Conservation (phyloP, 2,888 invertebrate genomes). For the Pollenia angustigena region DNA sequence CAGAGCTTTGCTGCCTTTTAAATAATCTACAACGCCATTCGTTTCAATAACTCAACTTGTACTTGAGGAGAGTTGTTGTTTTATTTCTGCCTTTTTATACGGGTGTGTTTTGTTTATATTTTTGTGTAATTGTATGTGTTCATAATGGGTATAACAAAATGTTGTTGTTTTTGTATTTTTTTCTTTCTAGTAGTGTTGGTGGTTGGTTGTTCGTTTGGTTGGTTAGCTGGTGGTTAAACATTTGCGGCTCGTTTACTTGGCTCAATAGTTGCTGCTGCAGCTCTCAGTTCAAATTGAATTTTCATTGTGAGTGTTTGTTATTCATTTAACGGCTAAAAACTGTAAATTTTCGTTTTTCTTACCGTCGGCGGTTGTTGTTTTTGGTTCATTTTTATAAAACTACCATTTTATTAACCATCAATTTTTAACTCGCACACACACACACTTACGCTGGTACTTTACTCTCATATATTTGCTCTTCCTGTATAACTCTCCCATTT, state of each 20-base stretch:
- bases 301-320: slow-evolving; percentile 80
- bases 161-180: slow-evolving; percentile 11
- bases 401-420: slow-evolving; percentile 56
- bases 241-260: slow-evolving; percentile 79
- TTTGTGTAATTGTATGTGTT: slow-evolving; percentile 1
- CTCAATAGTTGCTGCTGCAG: slow-evolving; percentile 77
- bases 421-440: slow-evolving; percentile 55
- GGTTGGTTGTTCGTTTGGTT: slow-evolving; percentile 69
- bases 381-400: slow-evolving; percentile 22
- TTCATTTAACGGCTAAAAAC: slow-evolving; percentile 71
- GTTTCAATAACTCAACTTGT: slow-evolving; percentile 72
- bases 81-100: slow-evolving; percentile 41
- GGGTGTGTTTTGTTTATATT: slow-evolving; percentile 65
- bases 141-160: slow-evolving; percentile 4
- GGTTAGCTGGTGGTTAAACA: slow-evolving; percentile 67
- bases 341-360: slow-evolving; percentile 68
- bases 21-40: slow-evolving; percentile 72
- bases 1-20: slow-evolving; percentile 70
- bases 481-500: slow-evolving; percentile 14
- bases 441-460: background rate
- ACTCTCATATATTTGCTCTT: slow-evolving; percentile 26
- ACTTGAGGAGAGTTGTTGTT: slow-evolving; percentile 48
- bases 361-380: slow-evolving; percentile 75
- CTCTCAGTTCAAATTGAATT: slow-evolving; percentile 83
- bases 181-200: slow-evolving; percentile 63